Conservation (phyloP, 2,113 vertebrate genomes). For the Channa argus region DNA sequence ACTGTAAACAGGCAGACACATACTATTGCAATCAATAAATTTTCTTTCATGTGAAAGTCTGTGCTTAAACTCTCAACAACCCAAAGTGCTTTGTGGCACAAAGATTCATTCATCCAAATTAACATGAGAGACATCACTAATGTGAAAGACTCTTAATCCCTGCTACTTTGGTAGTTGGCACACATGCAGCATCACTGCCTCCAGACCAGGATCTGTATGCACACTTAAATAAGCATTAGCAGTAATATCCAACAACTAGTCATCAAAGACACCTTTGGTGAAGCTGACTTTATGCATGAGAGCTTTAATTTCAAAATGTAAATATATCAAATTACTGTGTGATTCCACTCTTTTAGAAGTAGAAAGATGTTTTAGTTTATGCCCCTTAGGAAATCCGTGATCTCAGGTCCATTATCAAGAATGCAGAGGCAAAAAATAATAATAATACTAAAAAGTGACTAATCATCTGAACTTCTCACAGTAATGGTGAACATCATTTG, state of each 20-base stretch:
- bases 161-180: slow-evolving; percentile 8
- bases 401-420: slow-evolving; percentile 47
- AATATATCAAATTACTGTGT: slow-evolving; percentile 18
- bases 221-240: slow-evolving; percentile 40
- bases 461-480: too few species aligned
- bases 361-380: neutral
- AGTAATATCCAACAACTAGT: slow-evolving; percentile 34
- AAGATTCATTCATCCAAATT: too few species aligned
- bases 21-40: slow-evolving; percentile 16
- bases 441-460: neutral
- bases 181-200: slow-evolving; percentile 23
- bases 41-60: slow-evolving; percentile 19
- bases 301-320: slow-evolving; percentile 35
- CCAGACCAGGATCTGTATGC: slow-evolving; percentile 31
- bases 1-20: slow-evolving; percentile 25
- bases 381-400: slow-evolving; percentile 22
- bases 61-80: neutral
- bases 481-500: too few species aligned
- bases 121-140: slow-evolving; percentile 1
- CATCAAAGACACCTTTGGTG: slow-evolving; percentile 36
- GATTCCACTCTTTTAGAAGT: slow-evolving; percentile 13
- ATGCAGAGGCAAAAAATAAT: neutral
- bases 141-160: slow-evolving; percentile 31
- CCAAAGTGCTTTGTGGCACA: neutral
- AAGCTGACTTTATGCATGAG: neutral